phyloP scores from a whole-genome alignment of 2,797 vertebrate genomes.

The Melanitta fusca region DNA sequence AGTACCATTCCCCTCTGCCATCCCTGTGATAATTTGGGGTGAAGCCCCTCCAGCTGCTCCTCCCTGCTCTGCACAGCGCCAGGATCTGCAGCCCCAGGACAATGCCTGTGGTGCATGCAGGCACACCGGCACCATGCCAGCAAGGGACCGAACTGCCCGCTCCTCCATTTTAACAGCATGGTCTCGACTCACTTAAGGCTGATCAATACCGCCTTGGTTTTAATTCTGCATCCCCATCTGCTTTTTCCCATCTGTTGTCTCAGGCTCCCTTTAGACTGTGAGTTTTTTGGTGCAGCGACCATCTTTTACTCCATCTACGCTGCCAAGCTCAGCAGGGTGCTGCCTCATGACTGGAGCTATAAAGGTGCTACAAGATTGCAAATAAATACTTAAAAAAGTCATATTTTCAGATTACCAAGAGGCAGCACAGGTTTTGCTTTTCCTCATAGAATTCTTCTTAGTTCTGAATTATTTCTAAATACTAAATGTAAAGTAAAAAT shows the following conservation, averaged over 20 bases:
- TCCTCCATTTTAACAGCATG: not conserved
- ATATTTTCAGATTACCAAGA: not conserved
- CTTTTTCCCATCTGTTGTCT: conserved; percentile 73
- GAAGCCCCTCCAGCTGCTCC: not conserved
- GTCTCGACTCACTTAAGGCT: not conserved
- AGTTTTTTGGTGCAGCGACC: not conserved
- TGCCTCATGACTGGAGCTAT: not conserved
- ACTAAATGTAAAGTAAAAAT: not conserved
- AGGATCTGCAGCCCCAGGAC: not conserved
- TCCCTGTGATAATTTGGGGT: not conserved
- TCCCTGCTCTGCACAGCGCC: not conserved
- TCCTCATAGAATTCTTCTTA: not conserved
- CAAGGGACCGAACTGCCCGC: not conserved
- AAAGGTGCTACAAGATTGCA: conserved; percentile 12
- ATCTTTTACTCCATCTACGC: conserved; percentile 19
- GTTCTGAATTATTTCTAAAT: not conserved
- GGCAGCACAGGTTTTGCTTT: conserved; percentile 3
- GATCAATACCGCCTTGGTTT: not conserved
- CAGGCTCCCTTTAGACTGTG: not conserved
- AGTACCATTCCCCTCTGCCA: not conserved
- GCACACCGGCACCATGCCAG: fast-evolving
- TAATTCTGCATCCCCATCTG: conserved; percentile 60
- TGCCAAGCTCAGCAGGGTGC: conserved; percentile 52
- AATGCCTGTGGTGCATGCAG: fast-evolving
- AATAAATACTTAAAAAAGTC: conserved; percentile 19